Conservation (phyloP, 2,888 invertebrate genomes). For the Megastigmus dorsalis region DNA sequence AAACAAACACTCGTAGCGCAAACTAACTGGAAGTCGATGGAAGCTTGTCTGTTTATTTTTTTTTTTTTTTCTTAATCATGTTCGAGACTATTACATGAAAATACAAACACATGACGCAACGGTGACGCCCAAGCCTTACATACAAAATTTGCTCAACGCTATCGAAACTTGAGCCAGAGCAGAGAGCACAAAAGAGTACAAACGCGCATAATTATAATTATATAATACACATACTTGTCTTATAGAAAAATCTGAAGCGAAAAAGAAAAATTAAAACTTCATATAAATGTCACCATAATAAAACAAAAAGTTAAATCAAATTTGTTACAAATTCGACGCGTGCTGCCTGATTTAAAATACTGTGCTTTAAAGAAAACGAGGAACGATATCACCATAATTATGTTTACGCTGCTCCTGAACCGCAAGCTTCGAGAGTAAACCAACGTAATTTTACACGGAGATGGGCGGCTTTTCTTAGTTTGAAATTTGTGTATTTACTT, state of each 20-base stretch:
- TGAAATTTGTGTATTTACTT: not conserved
- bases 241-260: slow-evolving; percentile 12
- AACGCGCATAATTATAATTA: slow-evolving; percentile 26
- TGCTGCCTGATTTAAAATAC: slow-evolving; percentile 44
- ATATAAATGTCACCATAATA: slow-evolving; percentile 21
- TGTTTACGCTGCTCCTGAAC: slow-evolving; percentile 42
- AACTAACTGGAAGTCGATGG: slow-evolving; percentile 42
- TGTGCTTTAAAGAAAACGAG: slow-evolving; percentile 28
- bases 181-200: slow-evolving; percentile 37
- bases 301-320: slow-evolving; percentile 25
- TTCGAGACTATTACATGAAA: not conserved
- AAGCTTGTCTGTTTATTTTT: slow-evolving; percentile 30
- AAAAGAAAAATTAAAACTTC: slow-evolving; percentile 26
- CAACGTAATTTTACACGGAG: slow-evolving; percentile 14
- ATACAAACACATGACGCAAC: not conserved
- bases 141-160: slow-evolving; percentile 43
- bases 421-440: slow-evolving; percentile 48
- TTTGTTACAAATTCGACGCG: slow-evolving; percentile 21
- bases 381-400: slow-evolving; percentile 42
- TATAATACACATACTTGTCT: not conserved
- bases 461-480: slow-evolving; percentile 37
- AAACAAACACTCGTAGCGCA: slow-evolving; percentile 4
- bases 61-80: not conserved
- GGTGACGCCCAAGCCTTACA: slow-evolving; percentile 26
- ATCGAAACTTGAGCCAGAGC: slow-evolving; percentile 53